These are phyloP conservation scores for Gobius niger DNA, from an alignment of 2,113 vertebrate genomes.

Conservation along the genomic window DNA sequence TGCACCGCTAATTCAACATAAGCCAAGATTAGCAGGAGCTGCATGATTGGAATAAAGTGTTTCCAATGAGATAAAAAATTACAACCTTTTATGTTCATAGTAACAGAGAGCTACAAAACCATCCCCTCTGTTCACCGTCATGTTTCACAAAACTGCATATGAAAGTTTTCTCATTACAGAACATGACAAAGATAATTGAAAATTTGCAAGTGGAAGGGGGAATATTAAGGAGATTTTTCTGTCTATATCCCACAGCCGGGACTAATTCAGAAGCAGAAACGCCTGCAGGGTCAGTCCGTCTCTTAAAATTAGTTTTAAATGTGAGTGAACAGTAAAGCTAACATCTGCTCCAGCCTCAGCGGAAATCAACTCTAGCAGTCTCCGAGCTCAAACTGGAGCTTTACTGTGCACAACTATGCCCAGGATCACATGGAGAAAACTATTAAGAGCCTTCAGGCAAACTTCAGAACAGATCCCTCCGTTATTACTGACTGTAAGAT, in stretches of 20 bases:
- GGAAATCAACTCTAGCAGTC: constrained; percentile 57
- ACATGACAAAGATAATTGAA: constrained; percentile 69
- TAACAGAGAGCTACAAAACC: constrained; percentile 22
- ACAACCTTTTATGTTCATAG: constrained; percentile 39
- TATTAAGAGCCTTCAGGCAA: constrained; percentile 35
- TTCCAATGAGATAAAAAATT: constrained; percentile 36
- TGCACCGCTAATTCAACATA: constrained; percentile 51
- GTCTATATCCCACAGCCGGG: constrained; percentile 68
- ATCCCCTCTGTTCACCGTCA: constrained; percentile 35
- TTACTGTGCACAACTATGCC: constrained; percentile 40
- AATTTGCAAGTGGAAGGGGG: constrained; percentile 65
- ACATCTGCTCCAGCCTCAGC: constrained; percentile 52
- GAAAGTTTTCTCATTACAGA: constrained; percentile 69
- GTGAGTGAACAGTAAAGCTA: constrained; percentile 47
- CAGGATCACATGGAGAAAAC: constrained; percentile 37
- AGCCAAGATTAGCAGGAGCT: constrained; percentile 39
- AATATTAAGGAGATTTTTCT: constrained; percentile 72
- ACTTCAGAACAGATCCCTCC: constrained; percentile 23
- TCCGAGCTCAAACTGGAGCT: constrained; percentile 47
- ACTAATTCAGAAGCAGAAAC: constrained; percentile 72
- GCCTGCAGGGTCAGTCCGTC: constrained; percentile 67
- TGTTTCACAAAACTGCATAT: constrained; percentile 58
- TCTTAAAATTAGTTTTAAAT: constrained; percentile 70
- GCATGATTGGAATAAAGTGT: constrained; percentile 36
- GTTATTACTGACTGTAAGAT: constrained; percentile 40